Evolutionary conservation across 2,888 invertebrate species (phyloP).

Genomic region (Pasiphila rectangulata): DNA sequence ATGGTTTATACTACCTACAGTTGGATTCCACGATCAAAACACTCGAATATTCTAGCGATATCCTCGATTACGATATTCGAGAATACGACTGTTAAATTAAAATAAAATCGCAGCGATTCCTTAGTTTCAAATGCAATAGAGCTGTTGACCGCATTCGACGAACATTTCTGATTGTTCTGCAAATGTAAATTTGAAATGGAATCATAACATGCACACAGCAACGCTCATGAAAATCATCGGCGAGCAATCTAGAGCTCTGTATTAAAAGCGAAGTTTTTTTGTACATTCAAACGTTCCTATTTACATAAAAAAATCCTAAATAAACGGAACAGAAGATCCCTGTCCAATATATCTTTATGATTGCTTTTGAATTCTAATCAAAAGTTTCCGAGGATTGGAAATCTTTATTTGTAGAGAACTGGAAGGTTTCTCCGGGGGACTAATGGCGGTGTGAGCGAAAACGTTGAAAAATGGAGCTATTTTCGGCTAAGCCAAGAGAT

Average conservation of each 20-base stretch:
- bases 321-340: conserved; percentile 35
- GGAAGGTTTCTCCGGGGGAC: conserved; percentile 34
- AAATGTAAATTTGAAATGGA: too few relatives aligned
- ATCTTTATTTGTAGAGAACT: conserved; percentile 42
- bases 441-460: conserved; percentile 41
- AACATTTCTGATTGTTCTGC: too few relatives aligned
- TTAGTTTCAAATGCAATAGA: too few relatives aligned
- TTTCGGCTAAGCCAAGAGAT: conserved; percentile 31
- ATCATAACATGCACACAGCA: too few relatives aligned
- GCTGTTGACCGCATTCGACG: too few relatives aligned
- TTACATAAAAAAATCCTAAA: conserved; percentile 30
- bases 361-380: conserved; percentile 44
- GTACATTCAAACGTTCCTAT: not conserved
- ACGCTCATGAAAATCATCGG: too few relatives aligned
- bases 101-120: conserved; percentile 44
- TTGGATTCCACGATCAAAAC: conserved; percentile 56
- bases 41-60: conserved; percentile 51
- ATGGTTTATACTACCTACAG: conserved; percentile 24
- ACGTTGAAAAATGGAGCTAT: conserved; percentile 44
- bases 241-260: too few relatives aligned
- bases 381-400: conserved; percentile 38
- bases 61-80: too few relatives aligned
- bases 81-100: conserved; percentile 60
- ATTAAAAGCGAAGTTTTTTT: too few relatives aligned
- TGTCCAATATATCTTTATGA: conserved; percentile 39